Evolutionary conservation across 2,797 vertebrate species (phyloP), one percentile per base, ranked within the genome.

Genomic region (Falco biarmicus): DNA sequence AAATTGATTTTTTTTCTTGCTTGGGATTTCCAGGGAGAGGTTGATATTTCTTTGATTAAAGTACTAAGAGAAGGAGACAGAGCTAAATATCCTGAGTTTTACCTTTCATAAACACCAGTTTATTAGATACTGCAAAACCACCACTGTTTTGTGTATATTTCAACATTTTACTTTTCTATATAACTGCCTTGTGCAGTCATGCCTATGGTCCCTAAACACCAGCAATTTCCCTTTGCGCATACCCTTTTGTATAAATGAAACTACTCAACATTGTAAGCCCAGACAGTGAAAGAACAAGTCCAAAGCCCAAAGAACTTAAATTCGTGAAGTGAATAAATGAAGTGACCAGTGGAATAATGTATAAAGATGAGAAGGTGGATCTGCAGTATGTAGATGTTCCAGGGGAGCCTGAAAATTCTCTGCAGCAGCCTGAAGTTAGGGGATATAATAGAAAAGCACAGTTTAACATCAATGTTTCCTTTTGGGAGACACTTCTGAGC

Each of bases 21-120:
- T 74, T 84, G 80, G 37, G 68, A 77, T 91, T 90, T 91, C 59
- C 48, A 87, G 34, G 43, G 21, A 74, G 12, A 85, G 31, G 60
- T n/a, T 91, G 93, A 92, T 43, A 94, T 79, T 91, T 87, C 75
- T 91, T 97, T 95, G 96, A 95, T 97, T 93, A 97, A 96, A 92
- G 90, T 96, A 64, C 61, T 47, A 61, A 79, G 5, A 26, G n/a
- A 80, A 92, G 43, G 61, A 92, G 60, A 45, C 51, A 84, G 51
- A 93, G 89, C 32, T 84, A 63, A 64, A 84, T 94, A 96, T 95
- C 77, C 83, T 15, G 19, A 48, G 73, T 85, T 95, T 94, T 89
- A 73, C 59, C 56, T 91, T 90, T 94, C 70, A 82, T 91, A 95
- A 96, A 82, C 50, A 65, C 31, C 29, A 59, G 70, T 51, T 93